Conservation (phyloP, 2,797 vertebrate genomes). For the Sparidentex hasta region DNA sequence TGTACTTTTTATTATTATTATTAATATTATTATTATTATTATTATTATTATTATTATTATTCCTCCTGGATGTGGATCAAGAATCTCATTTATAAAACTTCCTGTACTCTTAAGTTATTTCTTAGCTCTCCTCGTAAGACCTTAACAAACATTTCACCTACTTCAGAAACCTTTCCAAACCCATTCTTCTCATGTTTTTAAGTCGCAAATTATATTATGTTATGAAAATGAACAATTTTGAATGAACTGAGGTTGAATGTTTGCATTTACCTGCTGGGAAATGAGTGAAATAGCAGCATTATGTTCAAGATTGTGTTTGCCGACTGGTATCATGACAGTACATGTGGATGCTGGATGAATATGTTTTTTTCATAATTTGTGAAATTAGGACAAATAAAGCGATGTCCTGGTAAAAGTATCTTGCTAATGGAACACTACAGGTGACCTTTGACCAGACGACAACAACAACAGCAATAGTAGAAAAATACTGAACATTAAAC, state of each 20-base stretch:
- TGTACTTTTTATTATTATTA: background rate
- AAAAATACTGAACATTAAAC: background rate
- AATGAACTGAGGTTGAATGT: background rate
- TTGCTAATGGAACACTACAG: background rate
- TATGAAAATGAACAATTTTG: background rate
- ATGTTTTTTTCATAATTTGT: background rate
- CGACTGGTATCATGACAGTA: background rate
- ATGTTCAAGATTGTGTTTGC: background rate
- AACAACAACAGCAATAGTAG: too few relatives aligned
- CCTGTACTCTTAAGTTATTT: background rate
- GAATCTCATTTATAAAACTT: constrained; percentile 18
- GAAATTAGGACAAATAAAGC: background rate
- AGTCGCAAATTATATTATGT: background rate
- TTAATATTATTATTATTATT: too few relatives aligned
- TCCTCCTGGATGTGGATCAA: background rate
- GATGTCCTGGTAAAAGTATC: background rate
- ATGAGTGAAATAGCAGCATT: background rate
- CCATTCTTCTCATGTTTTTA: background rate
- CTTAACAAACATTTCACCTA: background rate
- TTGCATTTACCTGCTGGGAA: background rate
- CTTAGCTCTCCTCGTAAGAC: background rate
- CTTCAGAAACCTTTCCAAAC: background rate
- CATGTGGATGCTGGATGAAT: background rate
- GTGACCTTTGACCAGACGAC: constrained; percentile 9
- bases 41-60: constrained; percentile 7